phyloP scores from a whole-genome alignment of 2,113 vertebrate species.

The Willisornis vidua region DNA sequence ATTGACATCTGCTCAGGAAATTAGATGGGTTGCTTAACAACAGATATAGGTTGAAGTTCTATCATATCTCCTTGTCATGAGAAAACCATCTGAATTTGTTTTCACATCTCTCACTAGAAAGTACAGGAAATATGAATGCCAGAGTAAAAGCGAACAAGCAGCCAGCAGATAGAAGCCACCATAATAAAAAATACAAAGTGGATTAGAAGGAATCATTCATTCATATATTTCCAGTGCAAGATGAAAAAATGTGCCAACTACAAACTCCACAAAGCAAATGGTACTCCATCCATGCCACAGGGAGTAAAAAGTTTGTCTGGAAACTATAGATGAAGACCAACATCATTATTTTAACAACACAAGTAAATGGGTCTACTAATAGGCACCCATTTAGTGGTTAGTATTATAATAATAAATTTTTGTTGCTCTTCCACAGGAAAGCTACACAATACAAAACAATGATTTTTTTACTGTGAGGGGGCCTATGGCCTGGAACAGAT shows the following conservation, averaged over 20 bases:
- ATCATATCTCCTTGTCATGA: neutral
- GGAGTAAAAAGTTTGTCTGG: neutral
- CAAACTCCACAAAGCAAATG: neutral
- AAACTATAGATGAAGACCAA: neutral
- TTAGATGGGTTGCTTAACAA: neutral
- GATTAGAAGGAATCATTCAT: neutral
- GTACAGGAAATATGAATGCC: neutral
- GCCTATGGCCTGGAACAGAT: fast-evolving
- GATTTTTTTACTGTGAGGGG: neutral
- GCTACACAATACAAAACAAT: neutral
- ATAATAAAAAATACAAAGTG: neutral
- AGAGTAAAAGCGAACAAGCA: neutral
- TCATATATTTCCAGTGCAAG: neutral
- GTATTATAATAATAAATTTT: neutral
- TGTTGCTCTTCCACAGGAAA: neutral
- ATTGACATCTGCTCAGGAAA: neutral
- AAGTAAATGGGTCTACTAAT: neutral
- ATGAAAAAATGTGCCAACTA: neutral
- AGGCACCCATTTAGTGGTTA: neutral
- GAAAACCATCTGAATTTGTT: neutral
- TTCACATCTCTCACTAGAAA: neutral
- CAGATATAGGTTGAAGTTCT: neutral
- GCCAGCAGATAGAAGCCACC: neutral
- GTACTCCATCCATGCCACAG: neutral
- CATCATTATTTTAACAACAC: neutral